phyloP scores from a whole-genome alignment of 30 jellyfish, hydroid and myxozoan species.

The Haliclystus octoradiatus region DNA sequence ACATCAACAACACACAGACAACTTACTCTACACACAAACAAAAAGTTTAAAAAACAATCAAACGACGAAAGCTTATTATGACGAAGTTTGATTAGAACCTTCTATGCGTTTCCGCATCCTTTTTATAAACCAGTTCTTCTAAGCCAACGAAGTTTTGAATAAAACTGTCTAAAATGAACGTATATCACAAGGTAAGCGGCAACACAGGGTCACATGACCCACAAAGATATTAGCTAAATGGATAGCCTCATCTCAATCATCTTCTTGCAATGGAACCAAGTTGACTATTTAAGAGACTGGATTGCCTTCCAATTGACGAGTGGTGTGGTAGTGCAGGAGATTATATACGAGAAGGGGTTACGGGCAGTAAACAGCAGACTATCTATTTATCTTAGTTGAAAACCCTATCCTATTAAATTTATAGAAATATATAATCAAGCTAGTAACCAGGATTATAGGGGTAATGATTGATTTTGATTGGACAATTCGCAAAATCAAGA shows the following conservation, averaged over 20 bases:
- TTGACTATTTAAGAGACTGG: no score
- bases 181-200: slow-evolving; percentile 46
- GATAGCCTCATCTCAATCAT: slow-evolving; percentile 1
- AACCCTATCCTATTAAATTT: no score
- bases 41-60: background rate
- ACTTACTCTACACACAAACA: background rate
- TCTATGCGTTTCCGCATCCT: background rate
- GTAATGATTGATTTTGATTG: no score
- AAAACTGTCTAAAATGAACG: slow-evolving; percentile 56
- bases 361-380: no score
- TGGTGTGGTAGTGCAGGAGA: no score
- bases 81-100: background rate
- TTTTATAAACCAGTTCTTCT: background rate
- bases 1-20: no score
- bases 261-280: background rate
- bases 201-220: slow-evolving; percentile 37
- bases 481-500: no score
- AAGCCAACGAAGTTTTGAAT: background rate
- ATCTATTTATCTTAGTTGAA: no score
- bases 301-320: no score
- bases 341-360: no score
- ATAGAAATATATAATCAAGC: no score
- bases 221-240: slow-evolving; percentile 6
- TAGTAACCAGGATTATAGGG: no score
- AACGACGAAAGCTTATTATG: background rate